Evolutionary conservation across 2,888 invertebrate genomes (phyloP), one percentile per base, ranked within the genome.

Genomic region (Caenorhabditis virilis): DNA sequence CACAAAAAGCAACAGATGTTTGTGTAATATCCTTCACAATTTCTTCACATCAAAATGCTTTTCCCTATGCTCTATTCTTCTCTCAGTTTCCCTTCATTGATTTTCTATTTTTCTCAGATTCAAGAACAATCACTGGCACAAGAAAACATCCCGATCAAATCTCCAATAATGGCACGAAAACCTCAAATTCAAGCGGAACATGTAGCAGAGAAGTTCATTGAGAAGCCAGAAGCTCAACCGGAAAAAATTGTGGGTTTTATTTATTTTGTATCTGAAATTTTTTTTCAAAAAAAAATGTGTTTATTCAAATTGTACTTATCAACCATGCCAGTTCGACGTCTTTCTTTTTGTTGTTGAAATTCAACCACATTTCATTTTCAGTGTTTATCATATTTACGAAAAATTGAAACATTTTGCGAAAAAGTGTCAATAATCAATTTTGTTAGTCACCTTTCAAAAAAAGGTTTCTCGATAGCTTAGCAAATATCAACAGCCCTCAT

Each of bases 141-240:
- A 20, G 58, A 56, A n/a, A 51, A 16, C 5, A 26, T 26, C 11
- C 41, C 15, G 5, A 45, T 43, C 13, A 36, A 51, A 33, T 22
- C 52, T 2, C 30, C 57, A 26, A 36, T 63, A 0, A 23, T 45
- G 22, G 70, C 70, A 2, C 26, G 52, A 22, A 66, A 62, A 42
- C 73, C 73, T 13, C 59, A 62, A 13, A 69, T 73, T 42, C 68
- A 65, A 25, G 66, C 66, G 33, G 49, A 65, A 9, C 56, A 69
- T 38, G 43, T 71, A 4, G 54, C 49, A 22, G 56, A 71, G 46
- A 59, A 60, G 27, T 73, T 73, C 51, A 61, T 69, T 15, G 73
- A 73, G 23, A 73, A 71, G 50, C 54, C 54, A 18, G 56, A 66
- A 15, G 46, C 46, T 6, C 51, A 57, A 22, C 53, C 36, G 6